Evolutionary conservation across 2,888 invertebrate genomes (phyloP).

Genomic region (Acronicta psi): DNA sequence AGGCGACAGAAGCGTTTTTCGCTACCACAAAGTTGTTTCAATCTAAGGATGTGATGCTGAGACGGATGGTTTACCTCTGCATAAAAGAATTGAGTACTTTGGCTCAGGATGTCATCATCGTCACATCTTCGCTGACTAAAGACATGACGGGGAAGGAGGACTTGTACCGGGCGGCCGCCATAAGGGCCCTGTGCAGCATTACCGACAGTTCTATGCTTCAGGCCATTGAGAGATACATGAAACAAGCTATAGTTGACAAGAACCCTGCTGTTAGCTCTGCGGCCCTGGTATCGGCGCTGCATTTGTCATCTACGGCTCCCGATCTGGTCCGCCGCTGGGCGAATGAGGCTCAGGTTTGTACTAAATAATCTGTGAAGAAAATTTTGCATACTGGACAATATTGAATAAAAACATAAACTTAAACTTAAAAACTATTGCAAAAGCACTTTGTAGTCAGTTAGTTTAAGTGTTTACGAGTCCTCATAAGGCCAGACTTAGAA

Average conservation of each 20-base stretch:
- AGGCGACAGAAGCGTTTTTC: conserved; percentile 99
- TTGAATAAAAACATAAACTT: no score
- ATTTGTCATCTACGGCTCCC: conserved; percentile 93
- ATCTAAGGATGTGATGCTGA: conserved; percentile 97
- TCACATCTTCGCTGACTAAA: conserved; percentile 98
- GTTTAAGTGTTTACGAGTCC: no score
- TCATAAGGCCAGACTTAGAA: no score
- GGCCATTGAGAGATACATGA: conserved; percentile 99
- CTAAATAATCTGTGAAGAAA: not conserved
- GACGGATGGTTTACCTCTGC: conserved; percentile 98
- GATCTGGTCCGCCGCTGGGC: conserved; percentile 99
- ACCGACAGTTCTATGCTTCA: conserved; percentile 98
- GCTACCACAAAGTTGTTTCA: conserved; percentile 99
- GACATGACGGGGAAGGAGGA: conserved; percentile 99
- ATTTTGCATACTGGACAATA: no score
- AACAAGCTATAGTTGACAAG: conserved; percentile 99
- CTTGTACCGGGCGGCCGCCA: conserved; percentile 96
- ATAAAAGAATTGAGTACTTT: conserved; percentile 97
- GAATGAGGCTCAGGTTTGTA: conserved; percentile 97
- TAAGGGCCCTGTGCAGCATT: conserved; percentile 98
- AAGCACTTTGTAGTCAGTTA: no score
- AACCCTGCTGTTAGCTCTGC: conserved; percentile 98
- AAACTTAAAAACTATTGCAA: no score
- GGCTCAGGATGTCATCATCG: conserved; percentile 99
- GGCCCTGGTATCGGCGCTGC: conserved; percentile 97